Evolutionary conservation across 2,888 invertebrate species (phyloP).

Genomic region (Ecliptopera silaceata): DNA sequence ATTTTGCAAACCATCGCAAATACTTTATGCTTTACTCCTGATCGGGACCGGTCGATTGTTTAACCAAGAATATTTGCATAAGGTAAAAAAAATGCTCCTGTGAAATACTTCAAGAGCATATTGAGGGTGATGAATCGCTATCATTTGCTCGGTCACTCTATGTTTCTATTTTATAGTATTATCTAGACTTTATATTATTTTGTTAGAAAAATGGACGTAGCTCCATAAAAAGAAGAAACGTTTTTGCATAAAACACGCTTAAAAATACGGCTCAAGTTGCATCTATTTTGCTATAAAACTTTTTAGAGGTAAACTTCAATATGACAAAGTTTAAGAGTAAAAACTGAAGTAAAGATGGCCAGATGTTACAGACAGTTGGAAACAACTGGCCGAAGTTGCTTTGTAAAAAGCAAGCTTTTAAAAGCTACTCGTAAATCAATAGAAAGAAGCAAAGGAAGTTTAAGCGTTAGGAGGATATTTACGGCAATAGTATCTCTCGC

Average conservation of each 20-base stretch:
- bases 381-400: conserved; percentile 75
- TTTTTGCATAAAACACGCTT: conserved; percentile 7
- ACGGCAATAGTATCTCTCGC: conserved; percentile 63
- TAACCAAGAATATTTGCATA: neutral
- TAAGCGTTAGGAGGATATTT: conserved; percentile 72
- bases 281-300: conserved; percentile 34
- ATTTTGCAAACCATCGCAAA: conserved; percentile 13
- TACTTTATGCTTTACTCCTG: neutral
- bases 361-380: conserved; percentile 79
- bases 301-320: conserved; percentile 63
- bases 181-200: too few species aligned
- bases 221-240: neutral
- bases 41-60: neutral
- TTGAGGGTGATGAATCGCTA: too few species aligned
- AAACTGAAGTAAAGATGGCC: conserved; percentile 72
- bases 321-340: conserved; percentile 74
- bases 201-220: neutral
- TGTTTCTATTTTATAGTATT: too few species aligned
- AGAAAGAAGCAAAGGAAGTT: conserved; percentile 70
- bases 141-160: too few species aligned
- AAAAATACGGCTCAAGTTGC: conserved; percentile 9
- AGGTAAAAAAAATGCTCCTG: too few species aligned
- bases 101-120: too few species aligned
- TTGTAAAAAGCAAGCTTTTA: conserved; percentile 79
- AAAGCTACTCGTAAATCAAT: conserved; percentile 77